Conservation (phyloP, 2,113 vertebrate species). For the Azemiops feae region DNA sequence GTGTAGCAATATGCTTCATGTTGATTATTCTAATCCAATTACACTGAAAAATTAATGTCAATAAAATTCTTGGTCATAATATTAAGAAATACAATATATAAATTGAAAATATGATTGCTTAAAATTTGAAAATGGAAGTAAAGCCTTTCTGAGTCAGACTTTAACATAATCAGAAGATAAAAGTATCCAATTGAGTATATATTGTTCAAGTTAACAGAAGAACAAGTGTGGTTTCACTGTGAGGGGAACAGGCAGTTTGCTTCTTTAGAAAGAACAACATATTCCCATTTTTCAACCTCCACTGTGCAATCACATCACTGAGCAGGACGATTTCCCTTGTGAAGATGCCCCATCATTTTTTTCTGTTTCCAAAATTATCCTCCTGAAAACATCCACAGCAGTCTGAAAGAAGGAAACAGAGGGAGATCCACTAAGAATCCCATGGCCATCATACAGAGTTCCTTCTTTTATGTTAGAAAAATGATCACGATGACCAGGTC, state of each 20-base stretch:
- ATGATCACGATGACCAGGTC: no score
- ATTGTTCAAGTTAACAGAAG: conserved; percentile 75
- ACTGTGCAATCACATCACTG: conserved; percentile 85
- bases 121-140: conserved; percentile 82
- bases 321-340: conserved; percentile 93
- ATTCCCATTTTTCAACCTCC: conserved; percentile 81
- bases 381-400: conserved; percentile 93
- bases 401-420: conserved; percentile 69
- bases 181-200: conserved; percentile 74
- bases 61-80: conserved; percentile 90
- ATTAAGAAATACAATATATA: conserved; percentile 88
- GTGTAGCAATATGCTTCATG: conserved; percentile 87
- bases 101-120: conserved; percentile 84
- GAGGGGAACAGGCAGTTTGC: conserved; percentile 83
- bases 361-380: conserved; percentile 99
- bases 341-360: conserved; percentile 95
- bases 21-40: conserved; percentile 98
- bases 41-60: conserved; percentile 98
- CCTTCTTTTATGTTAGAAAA: not conserved
- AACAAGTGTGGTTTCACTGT: conserved; percentile 73
- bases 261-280: conserved; percentile 85
- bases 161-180: conserved; percentile 72
- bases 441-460: no score
- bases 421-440: not conserved
- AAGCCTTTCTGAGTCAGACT: conserved; percentile 77